Conservation (phyloP, 2,888 invertebrate species). For the Hyppa rectilinea region DNA sequence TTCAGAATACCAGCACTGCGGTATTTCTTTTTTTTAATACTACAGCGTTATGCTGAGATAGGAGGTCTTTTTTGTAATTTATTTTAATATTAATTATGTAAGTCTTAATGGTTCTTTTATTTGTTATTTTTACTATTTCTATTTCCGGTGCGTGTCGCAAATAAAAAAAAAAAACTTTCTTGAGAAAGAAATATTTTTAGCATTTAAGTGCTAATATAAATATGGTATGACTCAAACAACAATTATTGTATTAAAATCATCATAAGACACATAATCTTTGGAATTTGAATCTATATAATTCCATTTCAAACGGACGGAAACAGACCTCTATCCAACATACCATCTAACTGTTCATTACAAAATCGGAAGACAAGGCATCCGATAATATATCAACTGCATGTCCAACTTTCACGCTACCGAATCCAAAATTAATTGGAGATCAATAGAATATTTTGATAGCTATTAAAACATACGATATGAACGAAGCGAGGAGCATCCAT, state of each 20-base stretch:
- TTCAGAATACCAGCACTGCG: no score
- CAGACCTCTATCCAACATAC: constrained; percentile 2
- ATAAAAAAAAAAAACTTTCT: no score
- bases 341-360: constrained; percentile 33
- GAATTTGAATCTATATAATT: constrained; percentile 5
- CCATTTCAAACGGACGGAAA: constrained; percentile 5
- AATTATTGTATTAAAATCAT: background rate
- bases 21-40: no score
- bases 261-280: background rate
- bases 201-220: no score
- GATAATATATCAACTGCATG: constrained; percentile 57
- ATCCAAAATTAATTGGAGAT: constrained; percentile 65
- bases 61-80: no score
- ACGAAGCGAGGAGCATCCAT: constrained; percentile 68
- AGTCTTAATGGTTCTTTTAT: no score
- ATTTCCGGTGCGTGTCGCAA: no score
- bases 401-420: constrained; percentile 67
- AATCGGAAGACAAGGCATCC: constrained; percentile 34
- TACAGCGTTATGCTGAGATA: no score
- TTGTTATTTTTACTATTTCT: no score
- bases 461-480: constrained; percentile 69
- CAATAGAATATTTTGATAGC: constrained; percentile 69
- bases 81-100: no score
- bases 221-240: background rate
- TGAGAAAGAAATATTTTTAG: no score